Percentiles rank a stretch among this genome's conserved stretches.
Evolutionary conservation across 2,797 vertebrate genomes (phyloP).

Genomic region (Atherinosoma microstoma): DNA sequence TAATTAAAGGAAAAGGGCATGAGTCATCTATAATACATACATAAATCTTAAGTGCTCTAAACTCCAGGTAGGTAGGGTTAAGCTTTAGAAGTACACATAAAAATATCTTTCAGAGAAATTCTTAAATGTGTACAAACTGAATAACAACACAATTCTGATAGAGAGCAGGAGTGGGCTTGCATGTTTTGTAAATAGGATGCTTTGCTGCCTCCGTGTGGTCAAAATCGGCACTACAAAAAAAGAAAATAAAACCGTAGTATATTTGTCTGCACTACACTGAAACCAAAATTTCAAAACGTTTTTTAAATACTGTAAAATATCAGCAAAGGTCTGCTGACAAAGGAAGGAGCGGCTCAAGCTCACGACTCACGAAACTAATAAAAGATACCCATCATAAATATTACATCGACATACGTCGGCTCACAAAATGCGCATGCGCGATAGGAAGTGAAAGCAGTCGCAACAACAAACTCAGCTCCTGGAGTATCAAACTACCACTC

Average conservation of each 20-base stretch:
- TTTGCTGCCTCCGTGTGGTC: constrained; percentile 70
- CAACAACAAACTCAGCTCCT: constrained; percentile 24
- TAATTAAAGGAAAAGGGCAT: not conserved
- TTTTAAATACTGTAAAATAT: not conserved
- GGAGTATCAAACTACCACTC: constrained; percentile 22
- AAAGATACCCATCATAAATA: constrained; percentile 38
- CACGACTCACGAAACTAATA: not conserved
- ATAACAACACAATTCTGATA: not conserved
- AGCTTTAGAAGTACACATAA: not conserved
- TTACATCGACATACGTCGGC: constrained; percentile 40
- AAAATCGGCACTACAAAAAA: not conserved
- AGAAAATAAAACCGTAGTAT: not conserved
- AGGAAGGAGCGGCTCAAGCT: not conserved
- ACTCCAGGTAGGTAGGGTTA: not conserved
- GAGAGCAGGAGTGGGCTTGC: not conserved
- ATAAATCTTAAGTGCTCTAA: not conserved
- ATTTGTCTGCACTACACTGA: not conserved
- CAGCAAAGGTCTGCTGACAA: not conserved
- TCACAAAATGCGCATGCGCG: constrained; percentile 54
- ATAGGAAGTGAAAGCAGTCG: constrained; percentile 34
- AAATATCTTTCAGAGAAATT: not conserved
- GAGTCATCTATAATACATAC: not conserved
- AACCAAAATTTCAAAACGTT: not conserved
- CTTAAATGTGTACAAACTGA: not conserved
- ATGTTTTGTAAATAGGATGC: not conserved